These are phyloP conservation scores for Muscicapa striata DNA, from an alignment of 2,797 vertebrate genomes.

Conservation along the genomic window DNA sequence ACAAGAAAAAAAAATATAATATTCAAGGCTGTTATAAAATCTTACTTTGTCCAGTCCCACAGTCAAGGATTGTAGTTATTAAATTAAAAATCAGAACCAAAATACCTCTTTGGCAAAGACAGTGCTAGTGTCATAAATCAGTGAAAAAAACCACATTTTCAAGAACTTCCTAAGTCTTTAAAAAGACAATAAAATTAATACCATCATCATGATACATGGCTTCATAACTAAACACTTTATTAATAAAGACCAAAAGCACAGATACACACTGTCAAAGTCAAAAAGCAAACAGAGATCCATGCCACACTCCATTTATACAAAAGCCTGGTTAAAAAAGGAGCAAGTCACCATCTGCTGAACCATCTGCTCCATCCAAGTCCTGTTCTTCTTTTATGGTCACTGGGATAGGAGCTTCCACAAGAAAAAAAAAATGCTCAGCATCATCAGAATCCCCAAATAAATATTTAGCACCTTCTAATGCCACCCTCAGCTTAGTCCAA, in stretches of 20 bases:
- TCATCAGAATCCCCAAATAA: slow-evolving; percentile 64
- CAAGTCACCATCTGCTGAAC: slow-evolving; percentile 75
- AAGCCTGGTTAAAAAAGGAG: slow-evolving; percentile 74
- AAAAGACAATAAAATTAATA: background rate
- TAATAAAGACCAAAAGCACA: slow-evolving; percentile 41
- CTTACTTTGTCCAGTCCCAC: background rate
- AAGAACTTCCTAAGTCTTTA: background rate
- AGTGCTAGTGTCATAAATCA: background rate
- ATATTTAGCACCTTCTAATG: slow-evolving; percentile 60
- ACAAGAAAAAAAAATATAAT: background rate
- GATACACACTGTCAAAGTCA: slow-evolving; percentile 60
- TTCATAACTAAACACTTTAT: slow-evolving; percentile 21
- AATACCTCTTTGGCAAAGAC: background rate
- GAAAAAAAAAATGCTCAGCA: slow-evolving; percentile 32
- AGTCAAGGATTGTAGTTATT: background rate
- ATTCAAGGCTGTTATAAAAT: background rate
- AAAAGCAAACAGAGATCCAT: slow-evolving; percentile 57
- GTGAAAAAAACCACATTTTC: background rate
- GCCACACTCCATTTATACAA: slow-evolving; percentile 65
- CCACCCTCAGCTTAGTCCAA: slow-evolving; percentile 5
- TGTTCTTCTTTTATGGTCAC: slow-evolving; percentile 63
- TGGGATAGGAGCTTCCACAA: slow-evolving; percentile 49
- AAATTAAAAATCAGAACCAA: background rate
- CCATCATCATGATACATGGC: background rate
- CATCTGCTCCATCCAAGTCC: slow-evolving; percentile 72